These are phyloP conservation scores for Hypercompe scribonia DNA, from an alignment of 2,888 invertebrate species.

Conservation along the genomic window DNA sequence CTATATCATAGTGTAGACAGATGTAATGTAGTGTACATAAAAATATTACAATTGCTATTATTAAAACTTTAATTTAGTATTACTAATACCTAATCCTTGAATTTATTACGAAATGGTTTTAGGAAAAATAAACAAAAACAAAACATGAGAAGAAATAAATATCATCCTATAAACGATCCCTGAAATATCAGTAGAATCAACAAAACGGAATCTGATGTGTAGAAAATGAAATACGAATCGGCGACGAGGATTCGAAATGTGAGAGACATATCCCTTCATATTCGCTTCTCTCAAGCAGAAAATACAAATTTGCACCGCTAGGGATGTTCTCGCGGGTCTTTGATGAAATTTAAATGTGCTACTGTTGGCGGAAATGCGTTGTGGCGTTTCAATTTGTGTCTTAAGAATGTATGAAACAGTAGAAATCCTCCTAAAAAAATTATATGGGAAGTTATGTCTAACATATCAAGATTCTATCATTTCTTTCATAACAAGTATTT, in stretches of 20 bases:
- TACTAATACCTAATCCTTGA: too few species aligned
- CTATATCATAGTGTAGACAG: too few species aligned
- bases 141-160: neutral
- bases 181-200: slow-evolving; percentile 37
- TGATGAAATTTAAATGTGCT: slow-evolving; percentile 73
- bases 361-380: slow-evolving; percentile 55
- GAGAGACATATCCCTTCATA: slow-evolving; percentile 57
- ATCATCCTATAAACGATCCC: slow-evolving; percentile 15
- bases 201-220: slow-evolving; percentile 50
- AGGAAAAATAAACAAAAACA: neutral
- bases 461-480: neutral
- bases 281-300: slow-evolving; percentile 62
- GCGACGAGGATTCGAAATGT: slow-evolving; percentile 42
- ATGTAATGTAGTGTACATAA: too few species aligned
- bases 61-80: too few species aligned
- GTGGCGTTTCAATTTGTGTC: slow-evolving; percentile 70
- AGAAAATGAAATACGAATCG: slow-evolving; percentile 52
- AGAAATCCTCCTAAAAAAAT: slow-evolving; percentile 3
- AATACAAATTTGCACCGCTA: slow-evolving; percentile 67
- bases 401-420: slow-evolving; percentile 36
- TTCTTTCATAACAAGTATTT: neutral
- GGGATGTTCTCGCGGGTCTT: slow-evolving; percentile 57
- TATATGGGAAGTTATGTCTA: neutral
- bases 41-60: too few species aligned
- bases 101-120: too few species aligned